These are phyloP conservation scores for Mechanitis messenoides DNA, from an alignment of 2,888 invertebrate species.

Conservation along the genomic window DNA sequence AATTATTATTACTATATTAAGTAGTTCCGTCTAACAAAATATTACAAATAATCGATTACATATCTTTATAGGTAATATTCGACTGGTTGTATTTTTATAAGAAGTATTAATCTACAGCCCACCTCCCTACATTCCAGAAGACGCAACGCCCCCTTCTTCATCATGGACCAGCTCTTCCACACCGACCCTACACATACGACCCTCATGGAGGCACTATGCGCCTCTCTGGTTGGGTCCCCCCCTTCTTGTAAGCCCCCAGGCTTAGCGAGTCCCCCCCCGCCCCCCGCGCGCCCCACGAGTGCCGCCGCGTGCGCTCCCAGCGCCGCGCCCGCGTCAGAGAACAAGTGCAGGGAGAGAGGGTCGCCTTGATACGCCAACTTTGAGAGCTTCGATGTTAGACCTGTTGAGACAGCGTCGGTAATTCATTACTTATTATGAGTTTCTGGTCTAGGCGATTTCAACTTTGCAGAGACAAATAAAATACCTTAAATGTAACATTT, in stretches of 20 bases:
- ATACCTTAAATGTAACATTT: too few relatives aligned
- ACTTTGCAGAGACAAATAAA: too few relatives aligned
- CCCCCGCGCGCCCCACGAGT: constrained; percentile 73
- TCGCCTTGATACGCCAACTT: constrained; percentile 83
- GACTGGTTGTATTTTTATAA: not conserved
- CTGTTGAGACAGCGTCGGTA: constrained; percentile 44
- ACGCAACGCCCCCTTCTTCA: constrained; percentile 82
- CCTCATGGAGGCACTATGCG: constrained; percentile 74
- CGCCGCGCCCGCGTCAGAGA: constrained; percentile 81
- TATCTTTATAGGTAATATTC: not conserved
- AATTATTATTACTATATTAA: too few relatives aligned
- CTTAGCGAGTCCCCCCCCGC: constrained; percentile 73
- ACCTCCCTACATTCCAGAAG: constrained; percentile 66
- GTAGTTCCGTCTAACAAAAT: too few relatives aligned
- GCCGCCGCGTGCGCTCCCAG: constrained; percentile 80
- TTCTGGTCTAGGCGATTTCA: too few relatives aligned
- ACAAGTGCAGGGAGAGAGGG: constrained; percentile 80
- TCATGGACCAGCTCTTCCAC: constrained; percentile 92
- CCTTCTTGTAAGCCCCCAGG: too few relatives aligned
- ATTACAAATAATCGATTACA: not conserved
- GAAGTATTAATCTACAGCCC: constrained; percentile 34
- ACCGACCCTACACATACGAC: constrained; percentile 96
- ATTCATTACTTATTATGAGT: too few relatives aligned
- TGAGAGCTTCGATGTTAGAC: constrained; percentile 84
- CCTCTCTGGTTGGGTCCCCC: constrained; percentile 54